phyloP scores from a whole-genome alignment of 2,888 invertebrate species.

The Chromoteleia sp. region DNA sequence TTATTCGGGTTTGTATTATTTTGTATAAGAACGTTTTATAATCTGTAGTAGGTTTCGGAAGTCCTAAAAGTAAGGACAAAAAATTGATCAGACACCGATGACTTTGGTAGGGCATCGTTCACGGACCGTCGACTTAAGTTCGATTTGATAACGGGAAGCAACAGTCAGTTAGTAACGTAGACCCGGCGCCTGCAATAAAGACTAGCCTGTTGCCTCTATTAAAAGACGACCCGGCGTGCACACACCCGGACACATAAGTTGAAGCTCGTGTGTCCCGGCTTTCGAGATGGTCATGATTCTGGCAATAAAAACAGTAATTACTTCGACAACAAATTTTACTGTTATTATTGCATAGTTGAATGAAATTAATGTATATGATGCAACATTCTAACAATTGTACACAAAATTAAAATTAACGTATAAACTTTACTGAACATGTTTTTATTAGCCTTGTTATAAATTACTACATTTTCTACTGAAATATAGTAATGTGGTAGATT shows the following conservation, averaged over 20 bases:
- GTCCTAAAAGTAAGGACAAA: no score
- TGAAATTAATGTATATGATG: neutral
- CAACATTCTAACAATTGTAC: no score
- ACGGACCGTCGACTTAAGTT: neutral
- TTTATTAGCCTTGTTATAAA: neutral
- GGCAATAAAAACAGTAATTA: neutral
- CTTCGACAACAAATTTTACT: neutral
- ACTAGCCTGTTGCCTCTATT: slow-evolving; percentile 20
- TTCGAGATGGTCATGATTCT: slow-evolving; percentile 3
- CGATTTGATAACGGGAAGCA: slow-evolving; percentile 11
- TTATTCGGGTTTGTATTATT: no score
- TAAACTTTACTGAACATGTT: no score
- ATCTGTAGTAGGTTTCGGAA: no score
- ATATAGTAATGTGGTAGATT: no score
- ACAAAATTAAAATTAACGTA: neutral
- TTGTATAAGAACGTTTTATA: no score
- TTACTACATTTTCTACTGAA: no score
- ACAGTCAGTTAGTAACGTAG: slow-evolving; percentile 7
- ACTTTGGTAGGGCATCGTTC: neutral
- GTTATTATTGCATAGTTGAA: no score
- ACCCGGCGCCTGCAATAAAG: slow-evolving; percentile 20
- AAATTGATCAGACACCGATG: neutral
- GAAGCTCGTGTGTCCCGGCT: neutral
- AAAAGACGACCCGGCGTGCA: slow-evolving; percentile 12
- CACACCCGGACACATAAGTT: slow-evolving; percentile 3